Conservation (phyloP, 2,797 vertebrate genomes). For the Sebastes nivosus region DNA sequence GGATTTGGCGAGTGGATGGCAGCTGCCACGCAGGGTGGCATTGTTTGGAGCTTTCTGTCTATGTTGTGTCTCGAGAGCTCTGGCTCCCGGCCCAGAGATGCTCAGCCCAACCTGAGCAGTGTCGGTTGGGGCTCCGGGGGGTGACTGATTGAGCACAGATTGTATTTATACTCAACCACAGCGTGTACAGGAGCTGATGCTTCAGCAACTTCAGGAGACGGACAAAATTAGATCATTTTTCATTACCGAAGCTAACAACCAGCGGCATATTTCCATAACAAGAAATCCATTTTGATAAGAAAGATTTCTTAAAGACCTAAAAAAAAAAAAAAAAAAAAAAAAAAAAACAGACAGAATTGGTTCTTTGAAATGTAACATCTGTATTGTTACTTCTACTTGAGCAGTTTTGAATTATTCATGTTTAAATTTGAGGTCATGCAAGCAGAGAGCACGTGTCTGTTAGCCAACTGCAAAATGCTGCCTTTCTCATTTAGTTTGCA, state of each 20-base stretch:
- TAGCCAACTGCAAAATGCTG: constrained; percentile 3
- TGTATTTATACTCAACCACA: constrained; percentile 54
- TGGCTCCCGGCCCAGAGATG: constrained; percentile 68
- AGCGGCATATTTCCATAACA: neutral
- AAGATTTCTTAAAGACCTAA: neutral
- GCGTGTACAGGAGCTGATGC: constrained; percentile 41
- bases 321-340: neutral
- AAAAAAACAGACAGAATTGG: constrained; percentile 4
- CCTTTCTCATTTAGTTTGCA: constrained; percentile 2
- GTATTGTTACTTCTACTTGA: constrained; percentile 22
- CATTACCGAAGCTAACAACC: constrained; percentile 33
- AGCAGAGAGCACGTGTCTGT: constrained; percentile 22
- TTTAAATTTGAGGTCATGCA: constrained; percentile 32
- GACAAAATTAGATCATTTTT: constrained; percentile 51
- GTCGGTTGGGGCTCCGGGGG: constrained; percentile 37
- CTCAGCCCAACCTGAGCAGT: constrained; percentile 52
- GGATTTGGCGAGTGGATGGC: constrained; percentile 29
- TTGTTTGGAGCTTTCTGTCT: constrained; percentile 58
- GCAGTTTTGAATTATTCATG: constrained; percentile 48
- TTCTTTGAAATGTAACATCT: constrained; percentile 32
- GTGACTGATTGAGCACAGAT: constrained; percentile 58
- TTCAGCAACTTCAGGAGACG: constrained; percentile 38
- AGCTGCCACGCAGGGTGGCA: constrained; percentile 55
- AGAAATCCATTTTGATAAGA: constrained; percentile 6
- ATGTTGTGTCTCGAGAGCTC: constrained; percentile 46